A percentile compares a stretch with the other conserved stretches of the same genome.
Conservation (phyloP, 1,140 invertebrate species). For the Spodoptera litura region DNA sequence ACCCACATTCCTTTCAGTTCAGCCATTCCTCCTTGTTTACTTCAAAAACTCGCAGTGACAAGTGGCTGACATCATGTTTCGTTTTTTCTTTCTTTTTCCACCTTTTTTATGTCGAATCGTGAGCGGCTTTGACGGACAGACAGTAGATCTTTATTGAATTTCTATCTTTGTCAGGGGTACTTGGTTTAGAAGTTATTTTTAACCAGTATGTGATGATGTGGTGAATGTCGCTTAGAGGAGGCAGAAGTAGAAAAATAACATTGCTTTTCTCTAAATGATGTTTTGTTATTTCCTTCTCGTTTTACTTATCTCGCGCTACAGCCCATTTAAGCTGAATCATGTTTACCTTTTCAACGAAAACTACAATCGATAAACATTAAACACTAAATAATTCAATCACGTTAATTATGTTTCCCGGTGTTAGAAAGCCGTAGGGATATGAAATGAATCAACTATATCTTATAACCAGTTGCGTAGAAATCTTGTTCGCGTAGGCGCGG, state of each 20-base stretch:
- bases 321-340: too few species aligned
- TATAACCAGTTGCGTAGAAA: slow-evolving; percentile 50
- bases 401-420: slow-evolving; percentile 26
- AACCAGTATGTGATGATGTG: too few species aligned
- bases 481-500: slow-evolving; percentile 44
- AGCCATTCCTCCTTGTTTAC: not conserved
- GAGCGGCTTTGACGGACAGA: slow-evolving; percentile 7
- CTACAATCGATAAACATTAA: slow-evolving; percentile 15
- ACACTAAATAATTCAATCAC: slow-evolving; percentile 13
- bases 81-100: not conserved
- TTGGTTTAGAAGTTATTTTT: not conserved
- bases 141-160: not conserved
- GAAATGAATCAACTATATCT: slow-evolving; percentile 47
- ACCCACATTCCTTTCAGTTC: slow-evolving; percentile 1
- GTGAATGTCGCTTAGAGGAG: too few species aligned
- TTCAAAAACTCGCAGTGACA: slow-evolving; percentile 18
- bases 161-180: not conserved
- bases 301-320: too few species aligned
- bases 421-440: slow-evolving; percentile 38
- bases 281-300: too few species aligned
- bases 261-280: too few species aligned
- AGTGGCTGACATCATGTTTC: slow-evolving; percentile 3
- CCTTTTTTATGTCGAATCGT: not conserved
- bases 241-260: too few species aligned
- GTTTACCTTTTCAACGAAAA: not conserved